These are phyloP conservation scores for Bruchidius siliquastri DNA, from an alignment of 2,888 invertebrate species.

Conservation along the genomic window DNA sequence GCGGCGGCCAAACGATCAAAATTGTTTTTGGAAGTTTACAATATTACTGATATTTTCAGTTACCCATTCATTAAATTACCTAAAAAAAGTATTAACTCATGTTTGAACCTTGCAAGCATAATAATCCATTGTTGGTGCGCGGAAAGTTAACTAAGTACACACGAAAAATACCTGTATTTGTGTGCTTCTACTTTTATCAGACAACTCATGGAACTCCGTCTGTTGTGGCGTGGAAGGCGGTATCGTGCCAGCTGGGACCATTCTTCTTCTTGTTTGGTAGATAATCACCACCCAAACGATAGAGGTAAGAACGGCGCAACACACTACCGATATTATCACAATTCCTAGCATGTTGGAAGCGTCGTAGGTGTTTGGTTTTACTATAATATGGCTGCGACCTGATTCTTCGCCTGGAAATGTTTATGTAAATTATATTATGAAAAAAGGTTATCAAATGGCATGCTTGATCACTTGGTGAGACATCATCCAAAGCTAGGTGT, in stretches of 20 bases:
- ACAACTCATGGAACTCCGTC: constrained; percentile 25
- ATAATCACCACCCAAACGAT: constrained; percentile 89
- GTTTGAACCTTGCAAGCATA: too few relatives aligned
- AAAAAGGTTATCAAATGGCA: too few relatives aligned
- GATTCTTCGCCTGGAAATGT: constrained; percentile 52
- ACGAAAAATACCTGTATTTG: neutral
- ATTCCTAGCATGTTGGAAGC: constrained; percentile 81
- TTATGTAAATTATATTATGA: too few relatives aligned
- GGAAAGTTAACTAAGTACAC: too few relatives aligned
- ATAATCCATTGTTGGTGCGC: too few relatives aligned
- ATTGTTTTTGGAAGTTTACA: too few relatives aligned
- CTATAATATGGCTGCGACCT: constrained; percentile 66
- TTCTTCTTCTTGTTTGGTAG: constrained; percentile 73
- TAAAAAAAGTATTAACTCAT: too few relatives aligned
- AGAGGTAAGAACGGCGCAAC: constrained; percentile 87
- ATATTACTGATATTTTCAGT: too few relatives aligned
- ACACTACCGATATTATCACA: constrained; percentile 83
- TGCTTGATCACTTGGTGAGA: too few relatives aligned
- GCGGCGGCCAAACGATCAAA: too few relatives aligned
- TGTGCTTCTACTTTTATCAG: constrained; percentile 23
- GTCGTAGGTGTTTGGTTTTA: constrained; percentile 60
- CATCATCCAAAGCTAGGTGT: too few relatives aligned
- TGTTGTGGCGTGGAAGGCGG: neutral
- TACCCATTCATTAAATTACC: too few relatives aligned
- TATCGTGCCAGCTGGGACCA: constrained; percentile 21